Evolutionary conservation across 2,113 vertebrate species (phyloP).

Genomic region (Arothron firmamentum): DNA sequence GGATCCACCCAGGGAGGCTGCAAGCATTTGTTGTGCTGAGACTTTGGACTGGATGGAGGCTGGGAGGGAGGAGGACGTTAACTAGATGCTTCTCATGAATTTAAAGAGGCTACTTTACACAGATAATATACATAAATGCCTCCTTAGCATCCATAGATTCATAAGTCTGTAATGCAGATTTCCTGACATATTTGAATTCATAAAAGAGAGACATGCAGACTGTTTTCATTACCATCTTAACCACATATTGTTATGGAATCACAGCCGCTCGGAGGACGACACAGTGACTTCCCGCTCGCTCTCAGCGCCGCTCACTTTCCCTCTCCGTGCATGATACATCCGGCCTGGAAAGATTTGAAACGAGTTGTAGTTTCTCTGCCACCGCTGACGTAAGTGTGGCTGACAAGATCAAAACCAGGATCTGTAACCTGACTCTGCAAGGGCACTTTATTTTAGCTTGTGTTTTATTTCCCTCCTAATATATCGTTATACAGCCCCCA

Average conservation of each 20-base stretch:
- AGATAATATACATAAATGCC: conserved; percentile 71
- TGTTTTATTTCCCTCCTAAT: background rate
- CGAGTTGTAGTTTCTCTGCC: no score
- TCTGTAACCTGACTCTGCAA: no score
- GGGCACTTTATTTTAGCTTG: background rate
- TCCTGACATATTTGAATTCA: conserved; percentile 38
- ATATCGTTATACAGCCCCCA: background rate
- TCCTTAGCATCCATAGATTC: conserved; percentile 59
- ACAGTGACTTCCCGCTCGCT: background rate
- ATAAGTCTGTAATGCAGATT: conserved; percentile 43
- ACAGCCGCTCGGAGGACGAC: conserved; percentile 16
- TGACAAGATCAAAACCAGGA: no score
- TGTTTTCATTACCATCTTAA: conserved; percentile 41
- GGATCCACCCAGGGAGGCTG: no score
- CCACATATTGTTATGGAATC: conserved; percentile 27
- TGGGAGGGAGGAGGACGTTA: conserved; percentile 3
- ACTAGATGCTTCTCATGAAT: conserved; percentile 73
- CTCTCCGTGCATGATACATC: no score
- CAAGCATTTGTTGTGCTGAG: conserved; percentile 53
- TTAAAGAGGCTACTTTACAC: conserved; percentile 74
- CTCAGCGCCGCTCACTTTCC: background rate
- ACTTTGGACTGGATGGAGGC: conserved; percentile 22
- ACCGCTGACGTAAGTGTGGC: no score
- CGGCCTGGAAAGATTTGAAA: no score
- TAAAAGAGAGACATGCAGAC: conserved; percentile 25